These are phyloP conservation scores for Callimorpha dominula DNA, from an alignment of 2,888 invertebrate genomes.

Conservation along the genomic window DNA sequence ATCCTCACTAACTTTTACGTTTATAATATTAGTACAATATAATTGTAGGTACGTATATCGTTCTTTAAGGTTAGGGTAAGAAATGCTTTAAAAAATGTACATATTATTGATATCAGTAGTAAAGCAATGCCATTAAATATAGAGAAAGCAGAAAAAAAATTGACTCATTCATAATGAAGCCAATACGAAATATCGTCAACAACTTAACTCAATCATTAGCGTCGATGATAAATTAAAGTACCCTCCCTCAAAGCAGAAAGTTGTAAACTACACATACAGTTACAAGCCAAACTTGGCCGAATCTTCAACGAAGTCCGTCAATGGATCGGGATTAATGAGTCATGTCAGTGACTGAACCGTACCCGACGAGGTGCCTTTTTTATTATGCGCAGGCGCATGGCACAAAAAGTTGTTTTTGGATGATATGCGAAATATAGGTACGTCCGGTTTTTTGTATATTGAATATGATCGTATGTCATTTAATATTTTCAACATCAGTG, in stretches of 20 bases:
- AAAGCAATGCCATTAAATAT: neutral
- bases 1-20: no score
- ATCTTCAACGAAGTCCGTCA: conserved; percentile 37
- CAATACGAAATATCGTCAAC: neutral
- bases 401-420: conserved; percentile 49
- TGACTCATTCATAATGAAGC: neutral
- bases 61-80: neutral
- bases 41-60: neutral
- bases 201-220: neutral
- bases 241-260: conserved; percentile 6
- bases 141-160: neutral
- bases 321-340: conserved; percentile 61
- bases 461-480: conserved; percentile 18
- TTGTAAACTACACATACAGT: conserved; percentile 12
- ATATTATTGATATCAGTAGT: neutral
- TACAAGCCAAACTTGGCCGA: conserved; percentile 11
- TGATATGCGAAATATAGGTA: conserved; percentile 34
- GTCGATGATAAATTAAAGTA: conserved; percentile 20
- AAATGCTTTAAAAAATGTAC: neutral
- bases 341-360: conserved; percentile 45
- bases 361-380: conserved; percentile 48
- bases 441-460: conserved; percentile 28
- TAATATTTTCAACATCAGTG: neutral
- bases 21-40: no score
- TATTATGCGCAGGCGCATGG: conserved; percentile 42